These are phyloP conservation scores for Paratilapia polleni DNA, from an alignment of 2,113 vertebrate genomes.

Conservation along the genomic window DNA sequence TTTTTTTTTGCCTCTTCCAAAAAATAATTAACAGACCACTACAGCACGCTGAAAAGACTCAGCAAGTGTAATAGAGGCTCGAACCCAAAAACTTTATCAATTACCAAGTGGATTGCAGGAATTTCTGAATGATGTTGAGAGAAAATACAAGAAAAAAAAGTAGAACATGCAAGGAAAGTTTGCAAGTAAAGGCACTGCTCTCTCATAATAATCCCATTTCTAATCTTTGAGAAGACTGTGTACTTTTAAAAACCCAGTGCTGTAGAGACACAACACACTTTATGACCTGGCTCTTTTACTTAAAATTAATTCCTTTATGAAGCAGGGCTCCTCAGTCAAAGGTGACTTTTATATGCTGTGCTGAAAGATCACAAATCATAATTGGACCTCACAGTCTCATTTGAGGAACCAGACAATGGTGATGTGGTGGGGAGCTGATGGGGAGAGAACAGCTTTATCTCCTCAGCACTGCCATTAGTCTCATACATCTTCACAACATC, in stretches of 20 bases:
- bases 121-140: neutral
- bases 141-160: neutral
- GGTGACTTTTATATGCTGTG: conserved; percentile 39
- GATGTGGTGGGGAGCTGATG: conserved; percentile 54
- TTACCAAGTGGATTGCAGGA: neutral
- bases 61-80: neutral
- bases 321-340: conserved; percentile 43
- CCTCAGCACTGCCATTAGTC: conserved; percentile 16
- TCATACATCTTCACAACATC: conserved; percentile 10
- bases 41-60: neutral
- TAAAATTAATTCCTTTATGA: conserved; percentile 17
- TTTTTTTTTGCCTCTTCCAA: too few relatives aligned
- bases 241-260: neutral
- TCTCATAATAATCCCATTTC: neutral
- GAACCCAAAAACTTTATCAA: neutral
- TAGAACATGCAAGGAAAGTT: neutral
- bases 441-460: conserved; percentile 19
- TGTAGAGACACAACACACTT: neutral
- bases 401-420: conserved; percentile 78
- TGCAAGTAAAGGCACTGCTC: neutral
- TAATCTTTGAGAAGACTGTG: neutral
- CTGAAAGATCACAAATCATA: conserved; percentile 86
- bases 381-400: conserved; percentile 79
- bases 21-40: neutral
- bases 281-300: neutral